These are phyloP conservation scores for Rhinatrema bivittatum DNA, from an alignment of 2,797 vertebrate genomes.

Conservation along the genomic window DNA sequence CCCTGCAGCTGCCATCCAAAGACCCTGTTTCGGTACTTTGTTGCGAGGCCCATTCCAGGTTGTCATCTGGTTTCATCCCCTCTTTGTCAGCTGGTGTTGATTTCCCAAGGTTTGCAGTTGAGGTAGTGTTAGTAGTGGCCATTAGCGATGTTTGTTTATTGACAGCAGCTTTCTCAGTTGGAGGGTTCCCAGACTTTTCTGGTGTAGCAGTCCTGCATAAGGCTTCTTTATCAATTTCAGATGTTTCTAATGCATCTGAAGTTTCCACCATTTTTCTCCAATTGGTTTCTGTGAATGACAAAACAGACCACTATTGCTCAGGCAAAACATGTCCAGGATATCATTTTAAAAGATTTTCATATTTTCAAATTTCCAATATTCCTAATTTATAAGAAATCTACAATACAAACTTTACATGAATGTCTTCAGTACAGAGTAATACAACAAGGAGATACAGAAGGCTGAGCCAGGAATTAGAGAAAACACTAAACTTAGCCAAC, in stretches of 20 bases:
- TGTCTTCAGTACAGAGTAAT: no score
- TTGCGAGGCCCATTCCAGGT: slow-evolving; percentile 91
- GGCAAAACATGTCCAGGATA: no score
- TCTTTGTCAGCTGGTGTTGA: slow-evolving; percentile 56
- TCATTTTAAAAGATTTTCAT: no score
- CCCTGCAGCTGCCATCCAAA: slow-evolving; percentile 90
- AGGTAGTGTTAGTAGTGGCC: slow-evolving; percentile 20
- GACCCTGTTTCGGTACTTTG: slow-evolving; percentile 96
- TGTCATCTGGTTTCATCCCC: slow-evolving; percentile 79
- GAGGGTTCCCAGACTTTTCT: slow-evolving; percentile 41
- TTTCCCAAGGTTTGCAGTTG: slow-evolving; percentile 46
- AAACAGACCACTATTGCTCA: slow-evolving; percentile 6
- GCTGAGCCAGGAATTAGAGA: no score
- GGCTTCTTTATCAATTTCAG: slow-evolving; percentile 63
- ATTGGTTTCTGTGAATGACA: slow-evolving; percentile 76
- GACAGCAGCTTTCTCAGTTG: slow-evolving; percentile 15
- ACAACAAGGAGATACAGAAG: no score
- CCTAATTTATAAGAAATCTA: no score
- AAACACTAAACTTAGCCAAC: no score
- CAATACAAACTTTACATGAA: no score
- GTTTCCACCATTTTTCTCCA: slow-evolving; percentile 97
- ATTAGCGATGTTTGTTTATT: slow-evolving; percentile 32
- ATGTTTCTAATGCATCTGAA: slow-evolving; percentile 77
- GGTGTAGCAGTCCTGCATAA: slow-evolving; percentile 41
- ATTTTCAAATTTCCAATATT: no score